phyloP scores from a whole-genome alignment of 1,140 invertebrate species.

The Drosophila tropicalis region DNA sequence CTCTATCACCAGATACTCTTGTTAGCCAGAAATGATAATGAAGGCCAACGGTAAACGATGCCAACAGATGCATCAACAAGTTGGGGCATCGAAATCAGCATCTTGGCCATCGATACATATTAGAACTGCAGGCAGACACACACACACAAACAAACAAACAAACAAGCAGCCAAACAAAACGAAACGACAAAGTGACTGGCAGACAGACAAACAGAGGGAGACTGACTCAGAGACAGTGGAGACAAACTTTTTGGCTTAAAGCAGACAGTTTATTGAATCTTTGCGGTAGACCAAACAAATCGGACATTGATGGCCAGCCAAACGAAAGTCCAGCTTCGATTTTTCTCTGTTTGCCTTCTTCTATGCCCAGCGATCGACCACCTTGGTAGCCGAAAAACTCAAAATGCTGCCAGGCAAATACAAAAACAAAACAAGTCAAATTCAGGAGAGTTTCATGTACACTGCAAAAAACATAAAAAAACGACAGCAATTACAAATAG shows the following conservation, averaged over 20 bases:
- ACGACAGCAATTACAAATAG: not conserved
- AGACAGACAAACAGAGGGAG: conserved; percentile 7
- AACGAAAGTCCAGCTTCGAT: conserved; percentile 27
- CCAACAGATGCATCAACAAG: conserved; percentile 48
- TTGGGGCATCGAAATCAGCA: conserved; percentile 9
- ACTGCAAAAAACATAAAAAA: not conserved
- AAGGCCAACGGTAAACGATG: conserved; percentile 73
- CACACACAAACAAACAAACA: conserved; percentile 10
- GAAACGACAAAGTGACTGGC: conserved; percentile 4
- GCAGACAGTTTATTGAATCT: conserved; percentile 27
- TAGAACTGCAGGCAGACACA: conserved; percentile 53
- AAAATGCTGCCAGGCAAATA: conserved; percentile 20
- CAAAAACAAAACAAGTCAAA: not conserved
- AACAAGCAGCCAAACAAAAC: conserved; percentile 11
- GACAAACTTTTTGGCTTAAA: conserved; percentile 22
- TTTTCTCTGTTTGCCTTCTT: conserved; percentile 18
- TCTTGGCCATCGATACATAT: conserved; percentile 53
- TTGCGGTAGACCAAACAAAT: conserved; percentile 27
- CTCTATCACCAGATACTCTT: not conserved
- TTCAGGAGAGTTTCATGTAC: conserved; percentile 1
- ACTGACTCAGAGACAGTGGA: not conserved
- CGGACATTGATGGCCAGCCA: conserved; percentile 26
- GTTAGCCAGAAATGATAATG: conserved; percentile 66
- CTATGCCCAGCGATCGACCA: conserved; percentile 13
- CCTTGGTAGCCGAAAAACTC: conserved; percentile 19